Evolutionary conservation across 2,113 vertebrate species (phyloP), one percentile per base, ranked within the genome.

Genomic region (Gnathonemus echidnorhynchus): DNA sequence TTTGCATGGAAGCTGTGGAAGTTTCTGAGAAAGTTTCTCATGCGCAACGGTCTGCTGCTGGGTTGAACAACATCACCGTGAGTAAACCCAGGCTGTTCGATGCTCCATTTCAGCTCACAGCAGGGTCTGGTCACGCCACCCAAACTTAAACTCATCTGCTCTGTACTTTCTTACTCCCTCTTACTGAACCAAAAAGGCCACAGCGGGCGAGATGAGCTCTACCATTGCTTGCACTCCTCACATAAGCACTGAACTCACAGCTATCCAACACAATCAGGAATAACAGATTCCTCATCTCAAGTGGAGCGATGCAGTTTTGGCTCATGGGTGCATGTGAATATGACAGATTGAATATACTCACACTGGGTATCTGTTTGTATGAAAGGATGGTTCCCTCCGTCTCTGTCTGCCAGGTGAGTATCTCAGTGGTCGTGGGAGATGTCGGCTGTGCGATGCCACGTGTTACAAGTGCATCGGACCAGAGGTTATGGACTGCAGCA

Each of bases 401-500:
- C 77, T 93, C 88, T 94, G 9, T 93, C 92, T 90, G 46, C 77
- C 92, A 98, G 97, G 96, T 89, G 92, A 98, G 92, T 98, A 97
- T 90, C 42, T 95, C 80, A 95, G 95, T 50, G 74, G 86, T 53
- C 90, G 89, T 4, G 94, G 92, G n/a, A 91, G 74, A 31, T 99
- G 98, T 91, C 95, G 92, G 56, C 86, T 91, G 83, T 99, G 98
- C 92, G 95, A 97, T 1, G 84, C 52, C 53, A 96, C 96, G 0
- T 99, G 98, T 92, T 91, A 92, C 93, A 95, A 92, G 88, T 99
- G 98, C 92, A 88, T 58, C 5, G 98, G 98, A 53, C 97, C 97
- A 0, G 93, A 95, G 91, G 89, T 4, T 0, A 93, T 97, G 52
- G 94, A 96, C 90, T 99, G 98, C 94, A 96, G 94, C 89, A 95